Evolutionary conservation across 2,888 invertebrate genomes (phyloP).

Genomic region (Microdon myrmicae): DNA sequence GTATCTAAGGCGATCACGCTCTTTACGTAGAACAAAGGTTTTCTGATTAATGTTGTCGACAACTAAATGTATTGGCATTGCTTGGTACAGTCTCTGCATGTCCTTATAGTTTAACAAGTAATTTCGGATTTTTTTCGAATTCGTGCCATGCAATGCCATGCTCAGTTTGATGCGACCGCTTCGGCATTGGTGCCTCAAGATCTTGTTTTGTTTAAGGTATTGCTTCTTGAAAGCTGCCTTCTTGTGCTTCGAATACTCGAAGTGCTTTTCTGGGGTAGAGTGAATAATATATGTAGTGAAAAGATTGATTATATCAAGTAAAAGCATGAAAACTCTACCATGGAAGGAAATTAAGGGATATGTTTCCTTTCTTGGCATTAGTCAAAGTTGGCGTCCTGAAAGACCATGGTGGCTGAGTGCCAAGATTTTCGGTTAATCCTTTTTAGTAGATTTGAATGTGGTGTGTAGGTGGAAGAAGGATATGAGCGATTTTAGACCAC

Average conservation of each 20-base stretch:
- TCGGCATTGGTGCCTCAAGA: slow-evolving; percentile 59
- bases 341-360: no score
- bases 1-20: slow-evolving; percentile 61
- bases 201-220: slow-evolving; percentile 54
- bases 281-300: slow-evolving; percentile 1
- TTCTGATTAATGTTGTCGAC: slow-evolving; percentile 64
- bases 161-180: slow-evolving; percentile 61
- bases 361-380: no score
- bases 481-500: no score
- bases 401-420: no score
- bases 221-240: slow-evolving; percentile 57
- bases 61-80: slow-evolving; percentile 62
- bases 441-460: no score
- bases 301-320: background rate
- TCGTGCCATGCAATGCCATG: slow-evolving; percentile 57
- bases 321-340: background rate
- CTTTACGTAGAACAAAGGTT: slow-evolving; percentile 64
- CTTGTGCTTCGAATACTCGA: slow-evolving; percentile 57
- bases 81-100: slow-evolving; percentile 62
- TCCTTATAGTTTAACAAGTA: slow-evolving; percentile 61
- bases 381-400: no score
- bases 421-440: no score
- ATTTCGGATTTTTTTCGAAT: slow-evolving; percentile 60
- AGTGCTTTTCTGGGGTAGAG: slow-evolving; percentile 56
- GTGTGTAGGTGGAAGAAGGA: no score